Evolutionary conservation across 2,797 vertebrate species (phyloP), one percentile per base, ranked within the genome.

Genomic region (Neoniphon sammara): DNA sequence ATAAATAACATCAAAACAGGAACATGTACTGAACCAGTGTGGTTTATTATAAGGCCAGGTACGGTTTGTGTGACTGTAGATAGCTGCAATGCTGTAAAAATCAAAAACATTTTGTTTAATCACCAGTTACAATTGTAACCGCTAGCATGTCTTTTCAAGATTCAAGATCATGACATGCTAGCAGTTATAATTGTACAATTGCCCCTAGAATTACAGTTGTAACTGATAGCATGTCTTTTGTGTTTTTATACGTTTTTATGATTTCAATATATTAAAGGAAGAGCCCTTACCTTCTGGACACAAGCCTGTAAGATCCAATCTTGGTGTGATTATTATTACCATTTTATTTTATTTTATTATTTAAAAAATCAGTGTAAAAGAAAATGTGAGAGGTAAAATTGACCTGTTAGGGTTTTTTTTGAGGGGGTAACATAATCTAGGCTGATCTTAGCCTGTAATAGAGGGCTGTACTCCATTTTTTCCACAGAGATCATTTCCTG

Each of bases 401-500:
- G 47, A n/a, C n/a, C n/a, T 20, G n/a, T 50, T 50, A 34, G 25
- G 46, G 18, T 12, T n/a, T n/a, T 4, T 4, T 7, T 20, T 20
- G 18, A 21, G 2, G 2, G n/a, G 47, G 47, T 50, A 50, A n/a
- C 7, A 50, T 9, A 50, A 50, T 50, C 47, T 20, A 8, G n/a
- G n/a, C 47, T 21, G 9, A 2, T 20, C 8, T 11, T 25, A 25
- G 1, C 52, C 23, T 15, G 23, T 54, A 54, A 54, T 54, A n/a
- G 17, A 7, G 5, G n/a, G 18, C 56, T 31, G 31, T 12, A 34
- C n/a, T 14, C 59, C 21, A 7, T 12, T 61, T 27, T 71, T 72
- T 62, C 20, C 17, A 30, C 58, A 17, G n/a, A 47, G 54, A 71
- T 66, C 5, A 74, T 83, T 78, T 78, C 53, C 56, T 52, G 55